Evolutionary conservation across 2,888 invertebrate genomes (phyloP).

Genomic region (Melipona bicolor): DNA sequence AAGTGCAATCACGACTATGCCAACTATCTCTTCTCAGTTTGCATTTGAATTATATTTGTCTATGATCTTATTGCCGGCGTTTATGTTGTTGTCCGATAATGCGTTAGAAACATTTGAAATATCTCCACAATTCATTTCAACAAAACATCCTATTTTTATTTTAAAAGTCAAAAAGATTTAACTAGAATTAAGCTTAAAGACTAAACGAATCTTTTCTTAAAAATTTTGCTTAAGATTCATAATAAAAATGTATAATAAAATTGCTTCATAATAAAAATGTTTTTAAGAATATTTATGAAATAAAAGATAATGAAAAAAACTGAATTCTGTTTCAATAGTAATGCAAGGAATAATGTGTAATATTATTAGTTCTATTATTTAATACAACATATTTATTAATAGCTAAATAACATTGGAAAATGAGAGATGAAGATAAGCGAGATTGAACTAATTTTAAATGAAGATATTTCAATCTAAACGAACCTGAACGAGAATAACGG

Average conservation of each 20-base stretch:
- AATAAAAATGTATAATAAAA: neutral
- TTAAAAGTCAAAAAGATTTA: no score
- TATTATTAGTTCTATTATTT: neutral
- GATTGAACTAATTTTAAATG: neutral
- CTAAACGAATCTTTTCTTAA: no score
- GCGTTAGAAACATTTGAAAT: neutral
- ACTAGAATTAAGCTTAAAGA: no score
- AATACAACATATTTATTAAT: neutral
- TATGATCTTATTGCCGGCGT: neutral
- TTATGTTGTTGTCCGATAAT: neutral
- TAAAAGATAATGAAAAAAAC: neutral
- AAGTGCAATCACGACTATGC: constrained; percentile 3
- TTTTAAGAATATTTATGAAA: neutral
- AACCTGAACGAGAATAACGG: neutral
- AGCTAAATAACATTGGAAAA: no score
- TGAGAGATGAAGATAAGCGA: neutral
- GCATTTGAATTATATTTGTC: constrained; percentile 33
- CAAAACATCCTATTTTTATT: neutral
- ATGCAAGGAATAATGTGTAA: neutral
- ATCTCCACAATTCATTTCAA: neutral
- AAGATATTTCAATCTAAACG: neutral
- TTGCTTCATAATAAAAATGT: neutral
- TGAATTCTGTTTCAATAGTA: neutral
- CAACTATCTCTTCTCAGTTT: constrained; percentile 23
- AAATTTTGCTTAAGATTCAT: neutral